Conservation (phyloP, 2,797 vertebrate species). For the Nyctalus aviator region DNA sequence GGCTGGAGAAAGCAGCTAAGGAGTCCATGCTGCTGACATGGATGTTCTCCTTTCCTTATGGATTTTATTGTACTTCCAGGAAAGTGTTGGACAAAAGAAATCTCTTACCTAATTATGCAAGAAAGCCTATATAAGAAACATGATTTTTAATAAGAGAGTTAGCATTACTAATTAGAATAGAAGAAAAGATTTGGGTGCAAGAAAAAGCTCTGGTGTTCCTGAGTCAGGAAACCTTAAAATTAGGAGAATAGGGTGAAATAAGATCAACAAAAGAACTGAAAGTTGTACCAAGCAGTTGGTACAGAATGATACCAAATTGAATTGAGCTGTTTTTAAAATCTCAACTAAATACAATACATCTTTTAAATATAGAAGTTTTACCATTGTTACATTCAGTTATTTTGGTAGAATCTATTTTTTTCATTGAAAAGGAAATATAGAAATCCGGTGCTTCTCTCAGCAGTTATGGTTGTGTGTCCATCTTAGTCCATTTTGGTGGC, state of each 20-base stretch:
- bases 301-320: background rate
- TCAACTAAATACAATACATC: background rate
- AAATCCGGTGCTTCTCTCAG: background rate
- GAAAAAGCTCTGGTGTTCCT: background rate
- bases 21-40: fast-evolving
- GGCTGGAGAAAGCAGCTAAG: background rate
- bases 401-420: background rate
- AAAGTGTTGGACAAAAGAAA: constrained; percentile 25
- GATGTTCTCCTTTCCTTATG: background rate
- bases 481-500: background rate
- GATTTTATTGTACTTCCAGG: constrained; percentile 37
- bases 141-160: constrained; percentile 41
- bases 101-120: constrained; percentile 56
- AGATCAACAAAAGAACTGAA: background rate
- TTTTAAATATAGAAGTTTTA: background rate
- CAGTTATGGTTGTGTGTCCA: background rate
- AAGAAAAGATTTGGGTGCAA: constrained; percentile 14
- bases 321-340: background rate
- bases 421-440: background rate
- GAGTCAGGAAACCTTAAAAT: constrained; percentile 1
- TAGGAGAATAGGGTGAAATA: background rate
- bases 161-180: constrained; percentile 42
- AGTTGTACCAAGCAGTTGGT: background rate
- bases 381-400: background rate
- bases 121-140: background rate